Evolutionary conservation across 2,888 invertebrate species (phyloP), one percentile per base, ranked within the genome.

Genomic region (Oxyteleia sp.): DNA sequence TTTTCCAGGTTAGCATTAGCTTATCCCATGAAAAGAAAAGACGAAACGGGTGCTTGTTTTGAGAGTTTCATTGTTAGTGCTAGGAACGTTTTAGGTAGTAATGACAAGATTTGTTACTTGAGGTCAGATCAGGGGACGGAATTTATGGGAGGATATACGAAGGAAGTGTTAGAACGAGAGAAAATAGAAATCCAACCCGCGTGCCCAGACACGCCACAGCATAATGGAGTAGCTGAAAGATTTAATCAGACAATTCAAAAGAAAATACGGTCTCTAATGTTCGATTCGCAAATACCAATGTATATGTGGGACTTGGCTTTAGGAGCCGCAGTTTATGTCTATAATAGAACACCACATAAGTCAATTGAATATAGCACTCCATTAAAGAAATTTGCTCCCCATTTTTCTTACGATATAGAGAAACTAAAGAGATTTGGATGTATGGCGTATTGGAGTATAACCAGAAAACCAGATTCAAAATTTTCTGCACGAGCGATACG

Each of bases 391-490:
- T 26, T 26, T 5, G 26, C 26, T 2, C 26, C 26, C 5, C 26
- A 26, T 26, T 26, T 2, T 26, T 26, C 26, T 4, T 26, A 26
- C 5, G 5, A 26, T 5, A 26, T 26, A 4, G 5, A 26, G 2
- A 2, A 26, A 26, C 5, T 26, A 26, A 26, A 26, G 5, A 26
- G 26, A 26, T 26, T 26, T 26, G 26, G 26, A 26, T 26, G 26
- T 26, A 4, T 26, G 26, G 26, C 26, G 26, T 26, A 26, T 26
- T 26, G 26, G 26, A 26, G 26, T 26, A 26, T 26, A n/a, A n/a
- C n/a, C n/a, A n/a, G n/a, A n/a, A 85, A 80, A 15, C 64, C 76
- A 13, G 69, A 69, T 4, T 61, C 78, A 13, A 87, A 86, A 61
- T 87, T 85, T 55, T 43, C 47, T 11, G 75, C 66, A 3, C 20